Evolutionary conservation across 30 jellyfish, hydroid and myxozoan genomes (phyloP).

Genomic region (Aurelia sp.): DNA sequence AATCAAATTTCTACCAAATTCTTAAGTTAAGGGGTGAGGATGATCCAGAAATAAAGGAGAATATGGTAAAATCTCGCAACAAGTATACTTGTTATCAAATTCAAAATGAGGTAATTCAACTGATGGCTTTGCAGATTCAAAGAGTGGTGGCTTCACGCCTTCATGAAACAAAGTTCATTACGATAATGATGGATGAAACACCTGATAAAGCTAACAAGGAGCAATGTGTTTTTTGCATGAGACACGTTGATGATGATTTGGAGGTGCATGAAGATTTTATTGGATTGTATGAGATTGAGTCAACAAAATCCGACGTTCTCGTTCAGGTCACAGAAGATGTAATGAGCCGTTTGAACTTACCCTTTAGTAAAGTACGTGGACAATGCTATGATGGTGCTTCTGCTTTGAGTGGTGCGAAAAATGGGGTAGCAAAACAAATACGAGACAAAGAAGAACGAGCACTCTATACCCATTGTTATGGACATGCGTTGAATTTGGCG

Average conservation of each 20-base stretch:
- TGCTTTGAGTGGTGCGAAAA: not conserved
- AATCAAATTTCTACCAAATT: too few species aligned
- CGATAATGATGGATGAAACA: constrained; percentile 23
- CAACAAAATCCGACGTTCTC: too few species aligned
- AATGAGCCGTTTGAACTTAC: not conserved
- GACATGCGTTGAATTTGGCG: constrained; percentile 5
- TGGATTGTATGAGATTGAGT: not conserved
- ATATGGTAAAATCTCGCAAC: not conserved
- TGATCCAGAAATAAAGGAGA: constrained; percentile 5
- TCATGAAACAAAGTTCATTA: not conserved
- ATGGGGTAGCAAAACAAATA: constrained; percentile 17
- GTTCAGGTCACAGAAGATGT: not conserved
- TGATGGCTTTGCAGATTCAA: constrained; percentile 17
- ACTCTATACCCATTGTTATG: constrained; percentile 18
- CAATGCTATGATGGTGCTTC: constrained; percentile 25
- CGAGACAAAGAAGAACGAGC: not conserved
- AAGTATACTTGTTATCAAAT: constrained; percentile 14
- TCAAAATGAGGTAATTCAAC: constrained; percentile 7
- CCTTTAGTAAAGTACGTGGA: not conserved
- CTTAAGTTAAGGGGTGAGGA: not conserved
- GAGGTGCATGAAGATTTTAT: not conserved
- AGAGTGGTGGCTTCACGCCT: not conserved
- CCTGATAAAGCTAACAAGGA: constrained; percentile 14
- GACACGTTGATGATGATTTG: not conserved
- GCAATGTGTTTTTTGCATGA: not conserved